Conservation (phyloP, 2,113 vertebrate genomes). For the Redunca redunca region DNA sequence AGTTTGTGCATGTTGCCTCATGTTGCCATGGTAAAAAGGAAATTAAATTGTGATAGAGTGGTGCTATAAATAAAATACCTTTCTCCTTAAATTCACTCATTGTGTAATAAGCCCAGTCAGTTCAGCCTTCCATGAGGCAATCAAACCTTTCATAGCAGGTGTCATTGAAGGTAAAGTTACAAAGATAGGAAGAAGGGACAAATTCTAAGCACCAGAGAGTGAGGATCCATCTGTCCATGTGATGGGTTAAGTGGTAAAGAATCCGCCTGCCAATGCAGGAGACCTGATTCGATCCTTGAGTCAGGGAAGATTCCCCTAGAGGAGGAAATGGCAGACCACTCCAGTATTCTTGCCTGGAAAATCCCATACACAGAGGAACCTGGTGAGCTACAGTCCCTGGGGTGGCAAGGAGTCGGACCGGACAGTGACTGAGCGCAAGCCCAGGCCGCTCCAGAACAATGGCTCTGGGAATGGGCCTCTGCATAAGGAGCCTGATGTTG, state of each 20-base stretch:
- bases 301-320: not conserved
- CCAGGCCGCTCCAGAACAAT: not conserved
- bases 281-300: not conserved
- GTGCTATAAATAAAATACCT: conserved; percentile 67
- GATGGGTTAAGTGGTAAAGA: not conserved
- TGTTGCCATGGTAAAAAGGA: conserved; percentile 69
- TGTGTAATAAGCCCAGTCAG: not conserved
- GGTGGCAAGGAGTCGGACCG: not conserved
- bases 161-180: not conserved
- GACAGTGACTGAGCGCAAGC: not conserved
- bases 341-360: not conserved
- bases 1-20: conserved; percentile 32
- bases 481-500: not conserved
- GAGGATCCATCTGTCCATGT: not conserved
- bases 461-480: not conserved
- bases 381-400: not conserved
- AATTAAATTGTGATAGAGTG: conserved; percentile 53
- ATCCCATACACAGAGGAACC: not conserved
- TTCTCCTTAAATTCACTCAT: conserved; percentile 37
- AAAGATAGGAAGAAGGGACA: not conserved
- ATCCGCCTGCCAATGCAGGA: not conserved
- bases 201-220: not conserved
- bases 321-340: not conserved
- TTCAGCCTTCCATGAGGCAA: not conserved
- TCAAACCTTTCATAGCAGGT: not conserved